These are phyloP conservation scores for Lacerta viridis DNA, from an alignment of 2,797 vertebrate genomes.

Conservation along the genomic window DNA sequence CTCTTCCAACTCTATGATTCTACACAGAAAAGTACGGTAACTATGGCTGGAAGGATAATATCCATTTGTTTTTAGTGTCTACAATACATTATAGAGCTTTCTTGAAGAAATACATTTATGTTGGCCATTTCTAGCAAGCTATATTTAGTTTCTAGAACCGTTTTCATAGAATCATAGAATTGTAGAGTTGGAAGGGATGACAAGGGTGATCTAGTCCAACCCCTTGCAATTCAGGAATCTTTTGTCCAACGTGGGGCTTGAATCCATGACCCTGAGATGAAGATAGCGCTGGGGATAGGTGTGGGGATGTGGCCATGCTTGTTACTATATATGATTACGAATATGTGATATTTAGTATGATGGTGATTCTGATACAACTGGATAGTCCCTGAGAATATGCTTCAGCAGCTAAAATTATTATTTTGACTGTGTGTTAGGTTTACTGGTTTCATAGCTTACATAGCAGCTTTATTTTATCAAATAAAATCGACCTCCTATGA, in stretches of 20 bases:
- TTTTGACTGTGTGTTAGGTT: neutral
- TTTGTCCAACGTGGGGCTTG: no score
- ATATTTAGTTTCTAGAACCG: neutral
- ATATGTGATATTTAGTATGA: neutral
- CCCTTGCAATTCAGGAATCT: no score
- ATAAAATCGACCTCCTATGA: neutral
- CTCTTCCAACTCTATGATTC: no score
- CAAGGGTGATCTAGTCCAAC: no score
- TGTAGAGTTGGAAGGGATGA: no score
- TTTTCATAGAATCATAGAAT: neutral
- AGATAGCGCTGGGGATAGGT: neutral
- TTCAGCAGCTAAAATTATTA: slow-evolving; percentile 37
- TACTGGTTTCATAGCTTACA: neutral
- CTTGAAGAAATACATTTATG: neutral
- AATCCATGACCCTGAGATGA: no score
- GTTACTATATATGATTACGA: neutral
- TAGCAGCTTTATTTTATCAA: slow-evolving; percentile 2
- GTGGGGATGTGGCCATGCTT: neutral
- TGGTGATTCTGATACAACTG: slow-evolving; percentile 42
- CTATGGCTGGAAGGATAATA: neutral
- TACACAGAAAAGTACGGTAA: no score
- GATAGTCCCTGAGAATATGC: slow-evolving; percentile 55
- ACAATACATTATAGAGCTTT: neutral
- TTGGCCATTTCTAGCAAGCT: neutral
- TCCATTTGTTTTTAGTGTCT: neutral